Evolutionary conservation across 1,140 invertebrate genomes (phyloP).

Genomic region (Cotesia typhae): DNA sequence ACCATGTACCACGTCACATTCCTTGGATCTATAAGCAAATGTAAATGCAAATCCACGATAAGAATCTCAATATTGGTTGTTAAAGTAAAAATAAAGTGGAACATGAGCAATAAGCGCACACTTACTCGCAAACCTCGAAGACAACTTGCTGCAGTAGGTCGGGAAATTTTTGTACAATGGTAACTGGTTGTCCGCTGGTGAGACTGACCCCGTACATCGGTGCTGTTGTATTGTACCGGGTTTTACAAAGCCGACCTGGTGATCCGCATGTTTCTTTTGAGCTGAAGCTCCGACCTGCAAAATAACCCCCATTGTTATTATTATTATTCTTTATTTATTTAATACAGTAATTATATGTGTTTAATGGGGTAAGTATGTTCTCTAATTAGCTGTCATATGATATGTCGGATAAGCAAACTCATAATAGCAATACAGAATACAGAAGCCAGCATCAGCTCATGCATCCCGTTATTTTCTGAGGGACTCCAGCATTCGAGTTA

Average conservation of each 20-base stretch:
- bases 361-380: background rate
- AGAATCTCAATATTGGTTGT: background rate
- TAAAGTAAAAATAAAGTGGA: constrained; percentile 22
- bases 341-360: too few relatives aligned
- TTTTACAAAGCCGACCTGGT: constrained; percentile 82
- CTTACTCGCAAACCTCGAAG: constrained; percentile 80
- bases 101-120: constrained; percentile 35
- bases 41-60: background rate
- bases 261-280: constrained; percentile 69
- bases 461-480: constrained; percentile 57
- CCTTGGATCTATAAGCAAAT: constrained; percentile 72
- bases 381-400: background rate
- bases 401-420: too few relatives aligned
- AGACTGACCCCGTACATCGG: constrained; percentile 92
- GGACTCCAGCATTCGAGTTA: constrained; percentile 47
- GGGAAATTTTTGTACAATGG: constrained; percentile 93
- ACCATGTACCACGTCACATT: constrained; percentile 87
- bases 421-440: too few relatives aligned
- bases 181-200: constrained; percentile 90
- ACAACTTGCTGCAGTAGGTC: constrained; percentile 93
- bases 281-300: constrained; percentile 59
- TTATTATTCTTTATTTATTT: too few relatives aligned
- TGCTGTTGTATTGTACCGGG: constrained; percentile 90
- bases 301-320: background rate
- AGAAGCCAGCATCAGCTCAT: constrained; percentile 23